phyloP scores from a whole-genome alignment of 2,113 vertebrate genomes.

The Thalassoma bifasciatum region DNA sequence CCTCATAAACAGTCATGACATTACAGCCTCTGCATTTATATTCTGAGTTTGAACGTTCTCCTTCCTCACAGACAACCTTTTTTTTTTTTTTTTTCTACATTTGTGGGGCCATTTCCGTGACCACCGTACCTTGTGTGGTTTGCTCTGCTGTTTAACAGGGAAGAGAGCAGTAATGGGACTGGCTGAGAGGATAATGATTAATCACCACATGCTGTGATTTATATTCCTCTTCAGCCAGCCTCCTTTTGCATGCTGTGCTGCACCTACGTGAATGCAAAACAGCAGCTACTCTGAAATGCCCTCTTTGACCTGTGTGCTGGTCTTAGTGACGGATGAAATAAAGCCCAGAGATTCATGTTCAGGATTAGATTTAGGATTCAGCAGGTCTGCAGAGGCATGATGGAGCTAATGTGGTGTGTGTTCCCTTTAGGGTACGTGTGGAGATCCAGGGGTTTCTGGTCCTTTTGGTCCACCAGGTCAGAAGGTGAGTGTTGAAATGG shows the following conservation, averaged over 20 bases:
- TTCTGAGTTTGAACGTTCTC: neutral
- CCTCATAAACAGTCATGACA: too few species aligned
- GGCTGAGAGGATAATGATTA: conserved; percentile 34
- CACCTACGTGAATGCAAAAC: conserved; percentile 28
- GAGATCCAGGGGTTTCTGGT: conserved; percentile 69
- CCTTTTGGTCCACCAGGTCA: conserved; percentile 67
- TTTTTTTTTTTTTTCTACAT: conserved; percentile 1
- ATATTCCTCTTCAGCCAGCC: conserved; percentile 19
- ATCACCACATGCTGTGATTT: conserved; percentile 36
- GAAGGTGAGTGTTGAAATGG: conserved; percentile 64
- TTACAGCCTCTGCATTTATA: neutral
- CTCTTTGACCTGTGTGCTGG: conserved; percentile 4
- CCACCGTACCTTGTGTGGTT: neutral
- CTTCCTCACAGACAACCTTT: too few species aligned
- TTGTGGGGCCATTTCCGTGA: neutral
- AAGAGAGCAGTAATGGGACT: conserved; percentile 7
- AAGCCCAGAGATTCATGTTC: neutral
- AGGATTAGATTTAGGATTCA: neutral
- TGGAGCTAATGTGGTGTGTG: neutral
- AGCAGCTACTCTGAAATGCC: neutral
- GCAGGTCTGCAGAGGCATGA: neutral
- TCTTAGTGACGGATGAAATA: conserved; percentile 10
- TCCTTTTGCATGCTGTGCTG: neutral
- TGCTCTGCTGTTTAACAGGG: conserved; percentile 18
- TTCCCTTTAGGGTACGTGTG: conserved; percentile 67